Conservation (phyloP, 2,113 vertebrate genomes). For the Centropus bengalensis region DNA sequence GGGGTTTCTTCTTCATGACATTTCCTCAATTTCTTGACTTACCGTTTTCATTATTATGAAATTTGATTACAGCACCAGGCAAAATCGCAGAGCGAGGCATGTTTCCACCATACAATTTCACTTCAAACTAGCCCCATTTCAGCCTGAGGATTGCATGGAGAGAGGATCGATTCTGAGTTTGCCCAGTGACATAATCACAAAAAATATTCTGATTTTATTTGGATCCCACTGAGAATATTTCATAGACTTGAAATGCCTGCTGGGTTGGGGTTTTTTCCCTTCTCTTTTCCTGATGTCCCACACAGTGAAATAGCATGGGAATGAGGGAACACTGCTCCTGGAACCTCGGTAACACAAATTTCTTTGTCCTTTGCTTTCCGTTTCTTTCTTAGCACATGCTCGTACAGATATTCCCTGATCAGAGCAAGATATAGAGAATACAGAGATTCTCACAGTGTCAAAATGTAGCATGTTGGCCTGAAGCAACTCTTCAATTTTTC, state of each 20-base stretch:
- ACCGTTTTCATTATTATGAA: conserved; percentile 62
- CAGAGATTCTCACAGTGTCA: conserved; percentile 53
- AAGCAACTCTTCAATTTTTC: conserved; percentile 71
- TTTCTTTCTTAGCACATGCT: not conserved
- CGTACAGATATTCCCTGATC: conserved; percentile 1
- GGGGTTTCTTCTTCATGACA: conserved; percentile 34
- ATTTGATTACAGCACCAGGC: conserved; percentile 58
- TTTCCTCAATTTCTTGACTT: conserved; percentile 66
- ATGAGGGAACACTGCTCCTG: not conserved
- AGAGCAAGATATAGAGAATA: conserved; percentile 3
- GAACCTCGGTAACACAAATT: not conserved
- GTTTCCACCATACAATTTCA: conserved; percentile 23
- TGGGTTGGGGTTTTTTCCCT: not conserved
- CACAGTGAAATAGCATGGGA: not conserved
- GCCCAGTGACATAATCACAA: not conserved
- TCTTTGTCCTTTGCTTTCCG: conserved; percentile 7
- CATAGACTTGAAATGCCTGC: not conserved
- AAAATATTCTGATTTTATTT: conserved; percentile 16
- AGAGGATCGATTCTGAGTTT: conserved; percentile 40
- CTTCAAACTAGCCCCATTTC: not conserved
- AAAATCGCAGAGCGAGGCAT: conserved; percentile 29
- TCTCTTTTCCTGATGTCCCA: not conserved
- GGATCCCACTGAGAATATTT: not conserved
- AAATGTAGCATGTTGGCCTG: conserved; percentile 61
- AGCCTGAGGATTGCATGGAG: not conserved